Conservation (phyloP, 2,797 vertebrate species). For the Agapornis canus region DNA sequence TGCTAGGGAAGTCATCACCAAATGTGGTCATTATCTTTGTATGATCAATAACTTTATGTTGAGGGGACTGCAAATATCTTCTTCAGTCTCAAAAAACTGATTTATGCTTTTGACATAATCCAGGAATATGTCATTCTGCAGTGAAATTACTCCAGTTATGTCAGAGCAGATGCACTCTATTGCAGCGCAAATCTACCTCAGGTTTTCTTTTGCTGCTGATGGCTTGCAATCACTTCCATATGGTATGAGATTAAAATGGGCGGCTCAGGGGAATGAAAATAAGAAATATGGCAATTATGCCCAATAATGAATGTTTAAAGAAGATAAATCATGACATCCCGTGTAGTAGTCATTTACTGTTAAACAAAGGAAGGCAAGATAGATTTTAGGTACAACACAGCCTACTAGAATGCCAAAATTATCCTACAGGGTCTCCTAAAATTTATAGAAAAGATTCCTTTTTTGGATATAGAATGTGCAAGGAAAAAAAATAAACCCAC, state of each 20-base stretch:
- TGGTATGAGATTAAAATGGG: constrained; percentile 31
- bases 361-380: constrained; percentile 20
- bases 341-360: not conserved
- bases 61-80: not conserved
- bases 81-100: not conserved
- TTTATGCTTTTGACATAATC: not conserved
- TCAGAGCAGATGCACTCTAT: constrained; percentile 10
- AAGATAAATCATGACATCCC: constrained; percentile 43
- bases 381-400: not conserved
- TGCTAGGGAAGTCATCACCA: not conserved
- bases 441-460: not conserved
- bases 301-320: constrained; percentile 48
- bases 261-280: constrained; percentile 46
- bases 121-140: constrained; percentile 1
- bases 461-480: not conserved
- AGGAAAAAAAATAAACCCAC: not conserved
- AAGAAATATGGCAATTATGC: constrained; percentile 44
- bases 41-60: not conserved
- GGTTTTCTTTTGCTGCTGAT: constrained; percentile 24
- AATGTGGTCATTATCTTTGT: not conserved
- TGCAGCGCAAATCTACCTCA: not conserved
- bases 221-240: constrained; percentile 52
- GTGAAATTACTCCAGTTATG: not conserved
- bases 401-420: not conserved
- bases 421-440: not conserved